Evolutionary conservation across 2,888 invertebrate species (phyloP).

Genomic region (Orthosia gothica): DNA sequence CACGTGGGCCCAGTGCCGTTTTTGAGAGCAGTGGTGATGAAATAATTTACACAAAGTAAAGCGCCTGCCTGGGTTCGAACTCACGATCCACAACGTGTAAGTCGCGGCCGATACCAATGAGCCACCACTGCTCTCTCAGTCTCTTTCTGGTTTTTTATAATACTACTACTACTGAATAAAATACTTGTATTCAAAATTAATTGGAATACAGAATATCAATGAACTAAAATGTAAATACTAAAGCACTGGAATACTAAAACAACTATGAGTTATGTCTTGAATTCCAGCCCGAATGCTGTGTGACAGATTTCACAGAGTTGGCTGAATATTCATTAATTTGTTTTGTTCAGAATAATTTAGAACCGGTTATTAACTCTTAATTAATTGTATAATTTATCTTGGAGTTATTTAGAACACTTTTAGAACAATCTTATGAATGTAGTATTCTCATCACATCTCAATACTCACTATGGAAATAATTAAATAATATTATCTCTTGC

Average conservation of each 20-base stretch:
- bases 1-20: too few species aligned
- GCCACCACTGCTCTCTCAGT: too few species aligned
- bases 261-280: slow-evolving; percentile 39
- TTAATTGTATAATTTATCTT: slow-evolving; percentile 19
- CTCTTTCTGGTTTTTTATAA: too few species aligned
- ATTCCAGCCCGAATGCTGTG: slow-evolving; percentile 49
- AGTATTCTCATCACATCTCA: neutral
- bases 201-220: slow-evolving; percentile 20
- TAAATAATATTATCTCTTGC: neutral
- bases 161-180: too few species aligned
- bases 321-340: slow-evolving; percentile 56
- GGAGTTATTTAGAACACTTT: neutral
- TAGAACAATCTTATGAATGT: neutral
- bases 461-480: neutral
- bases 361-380: slow-evolving; percentile 17
- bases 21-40: too few species aligned
- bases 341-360: slow-evolving; percentile 45
- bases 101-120: too few species aligned
- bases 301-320: slow-evolving; percentile 26
- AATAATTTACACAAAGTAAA: too few species aligned
- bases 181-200: slow-evolving; percentile 3
- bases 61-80: too few species aligned
- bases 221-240: slow-evolving; percentile 38
- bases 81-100: too few species aligned
- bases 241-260: slow-evolving; percentile 29